These are phyloP conservation scores for Hipparchia semele DNA, from an alignment of 2,888 invertebrate species.

Conservation along the genomic window DNA sequence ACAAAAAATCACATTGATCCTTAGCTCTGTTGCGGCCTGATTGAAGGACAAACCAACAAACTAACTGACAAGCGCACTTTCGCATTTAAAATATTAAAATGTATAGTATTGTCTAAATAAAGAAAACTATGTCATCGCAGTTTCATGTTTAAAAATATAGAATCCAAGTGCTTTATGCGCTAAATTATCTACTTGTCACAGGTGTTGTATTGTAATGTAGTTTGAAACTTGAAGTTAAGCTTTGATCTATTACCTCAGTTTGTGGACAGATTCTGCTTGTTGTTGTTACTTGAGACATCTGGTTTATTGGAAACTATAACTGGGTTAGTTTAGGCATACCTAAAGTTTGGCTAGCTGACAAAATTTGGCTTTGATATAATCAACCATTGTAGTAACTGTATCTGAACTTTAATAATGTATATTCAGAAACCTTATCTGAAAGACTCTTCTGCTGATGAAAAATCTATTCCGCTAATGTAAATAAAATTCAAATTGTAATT, in stretches of 20 bases:
- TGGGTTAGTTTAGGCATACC: background rate
- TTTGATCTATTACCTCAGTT: slow-evolving; percentile 26
- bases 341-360: background rate
- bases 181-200: background rate
- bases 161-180: background rate
- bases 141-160: background rate
- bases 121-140: background rate
- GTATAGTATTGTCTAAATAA: no score
- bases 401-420: background rate
- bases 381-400: background rate
- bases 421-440: background rate
- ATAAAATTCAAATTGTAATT: no score
- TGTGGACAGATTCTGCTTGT: slow-evolving; percentile 17
- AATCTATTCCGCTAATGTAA: no score
- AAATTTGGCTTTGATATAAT: background rate
- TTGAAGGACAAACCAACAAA: no score
- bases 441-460: no score
- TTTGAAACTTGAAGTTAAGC: background rate
- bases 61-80: no score
- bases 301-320: slow-evolving; percentile 16
- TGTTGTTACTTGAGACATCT: slow-evolving; percentile 20
- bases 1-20: no score
- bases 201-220: background rate
- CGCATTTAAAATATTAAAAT: no score
- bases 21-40: no score